These are phyloP conservation scores for Cataglyphis albicans DNA, from an alignment of 2,888 invertebrate genomes.

Conservation along the genomic window DNA sequence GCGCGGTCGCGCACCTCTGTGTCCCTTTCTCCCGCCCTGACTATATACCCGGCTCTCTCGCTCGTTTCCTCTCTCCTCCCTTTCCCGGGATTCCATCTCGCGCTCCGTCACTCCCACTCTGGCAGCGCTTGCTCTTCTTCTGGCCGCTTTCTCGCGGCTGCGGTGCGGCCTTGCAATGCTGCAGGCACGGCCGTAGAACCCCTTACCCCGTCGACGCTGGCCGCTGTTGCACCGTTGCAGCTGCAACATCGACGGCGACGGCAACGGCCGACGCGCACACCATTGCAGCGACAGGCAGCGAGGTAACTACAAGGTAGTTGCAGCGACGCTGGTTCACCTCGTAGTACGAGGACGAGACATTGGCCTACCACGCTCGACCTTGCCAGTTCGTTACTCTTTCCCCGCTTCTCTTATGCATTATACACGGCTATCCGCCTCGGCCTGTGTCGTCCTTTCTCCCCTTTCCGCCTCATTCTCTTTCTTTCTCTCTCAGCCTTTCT, in stretches of 20 bases:
- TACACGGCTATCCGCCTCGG: slow-evolving; percentile 76
- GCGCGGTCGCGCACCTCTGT: slow-evolving; percentile 31
- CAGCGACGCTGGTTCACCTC: slow-evolving; percentile 76
- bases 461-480: slow-evolving; percentile 51
- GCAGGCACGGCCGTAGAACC: slow-evolving; percentile 70
- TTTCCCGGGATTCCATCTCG: slow-evolving; percentile 61
- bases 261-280: slow-evolving; percentile 57
- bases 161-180: slow-evolving; percentile 84
- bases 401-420: slow-evolving; percentile 81
- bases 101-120: slow-evolving; percentile 65
- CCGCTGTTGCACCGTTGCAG: slow-evolving; percentile 76
- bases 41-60: slow-evolving; percentile 31
- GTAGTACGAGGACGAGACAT: slow-evolving; percentile 83
- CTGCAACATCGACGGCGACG: slow-evolving; percentile 62
- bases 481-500: slow-evolving; percentile 51
- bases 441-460: slow-evolving; percentile 62
- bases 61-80: slow-evolving; percentile 48
- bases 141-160: slow-evolving; percentile 79
- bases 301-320: slow-evolving; percentile 67
- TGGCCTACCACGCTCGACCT: slow-evolving; percentile 85
- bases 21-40: background rate
- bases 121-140: slow-evolving; percentile 75
- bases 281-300: slow-evolving; percentile 50
- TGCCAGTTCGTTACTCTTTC: slow-evolving; percentile 86
- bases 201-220: slow-evolving; percentile 41